Base-by-base conservation (phyloP, 2,888 invertebrate species). In the Nebria salina region DNA sequence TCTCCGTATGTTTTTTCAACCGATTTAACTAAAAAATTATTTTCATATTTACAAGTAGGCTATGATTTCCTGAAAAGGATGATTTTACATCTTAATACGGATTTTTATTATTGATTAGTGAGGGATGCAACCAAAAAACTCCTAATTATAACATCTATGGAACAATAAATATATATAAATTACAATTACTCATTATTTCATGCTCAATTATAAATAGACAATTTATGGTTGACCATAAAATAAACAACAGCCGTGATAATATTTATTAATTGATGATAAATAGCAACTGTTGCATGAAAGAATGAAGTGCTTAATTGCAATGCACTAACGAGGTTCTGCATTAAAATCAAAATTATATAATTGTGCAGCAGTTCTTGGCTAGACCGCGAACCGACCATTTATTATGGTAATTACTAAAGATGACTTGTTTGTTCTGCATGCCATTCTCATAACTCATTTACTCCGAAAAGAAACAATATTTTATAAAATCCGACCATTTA, bases 321-420 rank as follows among this genome's bases (percentile, higher is more conserved):
- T 54, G 54, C 54, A 11, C 54, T 54, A 54, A 54, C 54, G 54
- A 54, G 54, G 54, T 54, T 54, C 54, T 13, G 54, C 54, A 54
- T 8, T 54, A 54, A 54, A 54, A 54, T 54, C 54, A 54, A 13
- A 54, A 54, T 54, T 13, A 13, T 13, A 13, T 54, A 54, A 54
- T 54, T 54, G 54, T 7, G 8, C 13, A 54, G 13, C 13, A 13
- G 8, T 54, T 54, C 20, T 13, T 20, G 7, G 15, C 68, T 8
- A 20, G 65, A 64, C 64, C 76, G 66, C 76, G 42, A 72, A 72
- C 77, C 77, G 15, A 65, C 72, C 72, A 77, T 77, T 77, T 77
- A 77, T 77, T 77, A 77, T 77, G 77, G 72, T 77, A 77, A 77
- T 77, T 72, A 41, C 66, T 65, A 34, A 76, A 72, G 77, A 65